Base-by-base conservation (phyloP, 2,888 invertebrate species). In the Unio pictorum region DNA sequence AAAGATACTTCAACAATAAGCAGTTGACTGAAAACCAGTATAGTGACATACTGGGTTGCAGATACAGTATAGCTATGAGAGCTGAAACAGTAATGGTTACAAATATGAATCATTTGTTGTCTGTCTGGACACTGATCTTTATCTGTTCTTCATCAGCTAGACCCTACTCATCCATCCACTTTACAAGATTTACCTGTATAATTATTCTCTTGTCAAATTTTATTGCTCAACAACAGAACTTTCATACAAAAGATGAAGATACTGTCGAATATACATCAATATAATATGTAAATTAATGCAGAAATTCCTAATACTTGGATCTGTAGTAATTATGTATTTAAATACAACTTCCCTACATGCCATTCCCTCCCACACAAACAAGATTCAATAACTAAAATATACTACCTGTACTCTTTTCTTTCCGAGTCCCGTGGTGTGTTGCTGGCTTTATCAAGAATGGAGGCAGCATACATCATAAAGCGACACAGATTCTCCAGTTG, bases 401-500 rank as follows among this genome's bases (percentile, higher is more conserved):
- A 45, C 34, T 75, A 86, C 86, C 83, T 86, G 45, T 80, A 79
- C 66, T 86, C 86, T 58, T 79, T 80, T 61, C 81, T 76, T 64
- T 83, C 83, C 17, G 69, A 30, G 63, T 86, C 85, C 4, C 66
- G 66, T 4, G 78, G 75, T 15, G 74, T 69, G 6, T 72, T 70
- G 18, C 78, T 75, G 26, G 79, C 81, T 55, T 82, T 82, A 73
- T 85, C 81, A 4, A 86, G 69, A 7, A 81, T 71, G 26, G 81
- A 81, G 34, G 88, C 87, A 23, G 84, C 81, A 34, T 76, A 79
- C 54, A 82, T 80, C 28, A 89, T 75, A 69, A 82, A 88, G 5
- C 86, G 81, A 76, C 87, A 87, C 30, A 90, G 71, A 66, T 84
- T 85, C 73, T 89, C 85, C 61, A 90, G 75, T 77, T 88, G 87